Evolutionary conservation across 2,797 vertebrate species (phyloP), one percentile per base, ranked within the genome.

Genomic region (Danio choprae): DNA sequence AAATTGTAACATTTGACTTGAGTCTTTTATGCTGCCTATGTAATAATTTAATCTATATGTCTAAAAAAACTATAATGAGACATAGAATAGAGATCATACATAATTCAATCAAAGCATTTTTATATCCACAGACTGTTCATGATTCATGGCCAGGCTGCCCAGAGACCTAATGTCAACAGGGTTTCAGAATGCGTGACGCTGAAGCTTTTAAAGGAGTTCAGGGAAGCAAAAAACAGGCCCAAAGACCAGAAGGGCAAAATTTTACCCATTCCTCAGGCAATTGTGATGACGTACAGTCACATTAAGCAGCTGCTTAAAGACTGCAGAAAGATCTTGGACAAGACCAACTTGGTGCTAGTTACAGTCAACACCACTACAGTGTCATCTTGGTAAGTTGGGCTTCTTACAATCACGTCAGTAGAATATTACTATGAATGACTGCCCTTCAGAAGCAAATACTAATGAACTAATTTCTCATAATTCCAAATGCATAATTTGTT

Each of bases 301-400:
- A 74, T 84, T 2, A 81, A 81, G 41, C 79, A 84, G 41, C 63
- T 81, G 46, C 11, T 76, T 70, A 77, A 83, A 43, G 82, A 80
- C 50, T 44, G 58, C 77, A 36, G 18, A 50, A 72, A 51, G 2
- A 16, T 80, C 2, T 10, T 56, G n/a, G 58, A 79, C 12, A 11
- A 10, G n/a, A 83, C 36, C 40, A 38, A 80, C 77, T 15, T 80
- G 22, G 71, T 80, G 6, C 63, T 79, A 8, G 76, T 83, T 10
- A 83, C 53, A 2, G 70, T 79, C 2, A 83, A 83, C 58, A 71
- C 69, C 56, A 74, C 76, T 22, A 83, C 76, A 75, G 77, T 83
- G 44, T 83, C 70, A 10, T 79, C 71, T 13, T 79, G 81, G 77
- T 79, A 48, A 79, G 81, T 79, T 74, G 8, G 29, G 29, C 29